These are phyloP conservation scores for Mustela nigripes DNA, from an alignment of 2,113 vertebrate genomes.

Conservation along the genomic window DNA sequence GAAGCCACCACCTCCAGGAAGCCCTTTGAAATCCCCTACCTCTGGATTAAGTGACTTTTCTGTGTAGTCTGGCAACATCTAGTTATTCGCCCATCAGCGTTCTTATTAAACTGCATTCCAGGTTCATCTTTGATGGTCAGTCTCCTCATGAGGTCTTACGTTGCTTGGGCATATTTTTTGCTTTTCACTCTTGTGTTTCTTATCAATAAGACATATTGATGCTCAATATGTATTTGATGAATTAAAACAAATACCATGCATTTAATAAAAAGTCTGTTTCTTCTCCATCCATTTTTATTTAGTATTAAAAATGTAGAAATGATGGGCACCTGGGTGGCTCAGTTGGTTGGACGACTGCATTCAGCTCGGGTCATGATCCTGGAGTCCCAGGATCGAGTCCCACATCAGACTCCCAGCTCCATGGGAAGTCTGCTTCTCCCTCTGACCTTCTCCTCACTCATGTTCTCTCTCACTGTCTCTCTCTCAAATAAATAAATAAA, in stretches of 20 bases:
- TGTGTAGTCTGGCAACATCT: not conserved
- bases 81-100: accelerated
- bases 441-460: no score
- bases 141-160: not conserved
- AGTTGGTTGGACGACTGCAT: no score
- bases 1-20: not conserved
- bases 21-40: not conserved
- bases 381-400: no score
- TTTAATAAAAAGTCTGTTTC: not conserved
- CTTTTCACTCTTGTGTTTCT: not conserved
- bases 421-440: no score
- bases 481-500: no score
- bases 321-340: no score
- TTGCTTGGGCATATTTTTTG: not conserved
- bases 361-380: no score
- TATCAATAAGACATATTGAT: not conserved
- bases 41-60: not conserved
- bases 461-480: no score
- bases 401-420: no score
- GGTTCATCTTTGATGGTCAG: not conserved
- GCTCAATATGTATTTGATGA: not conserved
- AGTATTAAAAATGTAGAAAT: not conserved
- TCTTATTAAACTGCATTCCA: not conserved
- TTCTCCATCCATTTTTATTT: not conserved
- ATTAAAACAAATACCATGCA: not conserved